These are phyloP conservation scores for Phalacrocorax carbo DNA, from an alignment of 2,113 vertebrate genomes.

Conservation along the genomic window DNA sequence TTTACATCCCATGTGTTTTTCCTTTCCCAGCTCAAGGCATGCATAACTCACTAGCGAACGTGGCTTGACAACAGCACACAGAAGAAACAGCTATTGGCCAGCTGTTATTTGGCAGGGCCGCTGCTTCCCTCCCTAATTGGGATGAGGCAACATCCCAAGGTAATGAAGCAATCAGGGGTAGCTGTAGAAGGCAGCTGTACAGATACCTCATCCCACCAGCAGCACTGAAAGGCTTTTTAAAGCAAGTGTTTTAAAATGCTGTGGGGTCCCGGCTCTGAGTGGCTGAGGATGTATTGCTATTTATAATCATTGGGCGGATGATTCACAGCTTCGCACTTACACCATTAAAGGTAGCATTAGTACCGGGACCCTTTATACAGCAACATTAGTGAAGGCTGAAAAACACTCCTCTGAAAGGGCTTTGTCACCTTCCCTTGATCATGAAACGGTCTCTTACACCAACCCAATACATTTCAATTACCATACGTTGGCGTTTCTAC, in stretches of 20 bases:
- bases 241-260: neutral
- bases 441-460: conserved; percentile 50
- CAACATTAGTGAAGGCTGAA: conserved; percentile 26
- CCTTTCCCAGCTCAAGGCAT: neutral
- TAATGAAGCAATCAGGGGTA: neutral
- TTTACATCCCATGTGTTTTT: conserved; percentile 18
- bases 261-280: neutral
- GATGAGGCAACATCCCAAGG: neutral
- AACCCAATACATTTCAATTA: conserved; percentile 63
- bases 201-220: neutral
- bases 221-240: neutral
- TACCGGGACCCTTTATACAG: conserved; percentile 19
- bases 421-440: conserved; percentile 61
- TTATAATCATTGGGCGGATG: neutral
- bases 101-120: neutral
- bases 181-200: fast-evolving
- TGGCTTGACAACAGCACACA: neutral
- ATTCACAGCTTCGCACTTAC: conserved; percentile 48
- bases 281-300: neutral
- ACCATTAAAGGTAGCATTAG: conserved; percentile 55
- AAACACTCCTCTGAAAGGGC: conserved; percentile 58
- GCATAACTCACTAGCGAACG: neutral
- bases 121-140: neutral
- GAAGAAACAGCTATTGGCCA: neutral
- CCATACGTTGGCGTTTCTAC: conserved; percentile 15